phyloP scores from a whole-genome alignment of 2,888 invertebrate species.

The Oxystoma pomonae region DNA sequence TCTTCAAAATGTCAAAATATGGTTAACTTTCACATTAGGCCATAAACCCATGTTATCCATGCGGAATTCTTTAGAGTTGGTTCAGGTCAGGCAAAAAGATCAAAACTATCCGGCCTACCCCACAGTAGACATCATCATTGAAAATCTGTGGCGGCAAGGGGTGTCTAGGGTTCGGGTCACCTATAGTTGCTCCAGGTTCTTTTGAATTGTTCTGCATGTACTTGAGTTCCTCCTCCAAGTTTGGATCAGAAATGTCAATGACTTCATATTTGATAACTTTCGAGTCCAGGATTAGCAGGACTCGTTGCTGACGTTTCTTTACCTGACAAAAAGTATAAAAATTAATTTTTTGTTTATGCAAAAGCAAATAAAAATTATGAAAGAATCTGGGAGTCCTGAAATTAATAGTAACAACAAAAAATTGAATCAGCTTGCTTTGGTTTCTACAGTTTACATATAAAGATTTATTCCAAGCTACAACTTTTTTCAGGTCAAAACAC shows the following conservation, averaged over 20 bases:
- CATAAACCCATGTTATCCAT: too few relatives aligned
- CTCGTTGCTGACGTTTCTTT: conserved; percentile 92
- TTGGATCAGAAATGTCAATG: conserved; percentile 94
- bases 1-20: too few relatives aligned
- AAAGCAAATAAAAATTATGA: too few relatives aligned
- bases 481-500: too few relatives aligned
- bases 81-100: too few relatives aligned
- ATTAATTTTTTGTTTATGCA: conserved; percentile 10
- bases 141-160: conserved; percentile 93
- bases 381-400: too few relatives aligned
- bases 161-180: conserved; percentile 69
- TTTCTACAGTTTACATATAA: too few relatives aligned
- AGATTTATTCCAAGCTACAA: too few relatives aligned
- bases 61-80: too few relatives aligned
- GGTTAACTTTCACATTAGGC: too few relatives aligned
- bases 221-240: conserved; percentile 80
- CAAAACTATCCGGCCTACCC: conserved; percentile 62
- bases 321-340: conserved; percentile 57
- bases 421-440: too few relatives aligned
- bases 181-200: conserved; percentile 67
- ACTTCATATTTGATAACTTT: conserved; percentile 84
- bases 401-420: too few relatives aligned
- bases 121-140: conserved; percentile 88
- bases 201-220: conserved; percentile 89
- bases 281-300: conserved; percentile 89